Conservation (phyloP, 2,113 vertebrate species). For the Coregonus clupeaformis region DNA sequence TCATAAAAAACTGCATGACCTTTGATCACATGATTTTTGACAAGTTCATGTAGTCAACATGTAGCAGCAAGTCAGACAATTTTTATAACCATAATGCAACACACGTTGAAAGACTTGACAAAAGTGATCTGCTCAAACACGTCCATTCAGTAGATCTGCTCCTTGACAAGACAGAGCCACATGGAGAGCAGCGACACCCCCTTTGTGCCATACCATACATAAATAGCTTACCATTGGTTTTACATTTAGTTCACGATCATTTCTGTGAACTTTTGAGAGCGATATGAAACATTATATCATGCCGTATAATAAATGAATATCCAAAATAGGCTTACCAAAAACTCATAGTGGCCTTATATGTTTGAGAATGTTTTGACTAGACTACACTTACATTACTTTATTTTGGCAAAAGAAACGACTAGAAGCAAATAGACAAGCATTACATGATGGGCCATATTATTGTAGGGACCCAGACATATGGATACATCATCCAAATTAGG, state of each 20-base stretch:
- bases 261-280: background rate
- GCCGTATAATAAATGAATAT: background rate
- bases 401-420: background rate
- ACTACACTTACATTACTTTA: background rate
- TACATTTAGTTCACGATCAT: background rate
- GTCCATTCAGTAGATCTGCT: no score
- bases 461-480: no score
- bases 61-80: no score
- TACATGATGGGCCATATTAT: background rate
- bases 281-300: background rate
- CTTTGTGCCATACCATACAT: background rate
- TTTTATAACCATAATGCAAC: no score
- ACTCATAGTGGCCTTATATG: background rate
- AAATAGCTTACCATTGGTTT: background rate
- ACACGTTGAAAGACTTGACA: no score
- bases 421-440: background rate
- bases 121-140: no score
- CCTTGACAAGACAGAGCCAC: slow-evolving; percentile 58
- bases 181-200: slow-evolving; percentile 61
- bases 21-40: no score
- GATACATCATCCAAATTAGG: background rate
- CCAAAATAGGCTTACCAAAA: background rate
- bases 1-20: no score
- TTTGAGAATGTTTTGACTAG: background rate
- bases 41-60: no score